Evolutionary conservation across 2,888 invertebrate species (phyloP).

Genomic region (Calliphora vomitoria): DNA sequence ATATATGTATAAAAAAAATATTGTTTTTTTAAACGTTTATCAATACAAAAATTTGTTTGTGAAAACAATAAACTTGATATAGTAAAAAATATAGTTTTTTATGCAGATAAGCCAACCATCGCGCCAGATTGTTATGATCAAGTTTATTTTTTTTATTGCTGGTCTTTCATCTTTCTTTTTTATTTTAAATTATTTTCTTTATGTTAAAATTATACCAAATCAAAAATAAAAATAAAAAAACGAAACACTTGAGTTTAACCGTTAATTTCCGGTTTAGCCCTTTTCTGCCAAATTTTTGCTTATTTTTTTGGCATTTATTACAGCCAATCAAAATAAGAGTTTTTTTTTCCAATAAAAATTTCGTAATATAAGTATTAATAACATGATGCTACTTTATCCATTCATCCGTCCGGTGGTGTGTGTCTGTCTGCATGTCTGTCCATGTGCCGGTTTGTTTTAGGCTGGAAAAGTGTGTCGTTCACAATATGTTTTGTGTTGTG

Average conservation of each 20-base stretch:
- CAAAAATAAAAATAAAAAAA: neutral
- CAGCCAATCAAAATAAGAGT: slow-evolving; percentile 61
- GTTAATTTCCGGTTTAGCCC: slow-evolving; percentile 80
- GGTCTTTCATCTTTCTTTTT: slow-evolving; percentile 19
- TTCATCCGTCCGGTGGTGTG: slow-evolving; percentile 11
- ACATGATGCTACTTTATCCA: slow-evolving; percentile 64
- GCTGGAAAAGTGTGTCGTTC: slow-evolving; percentile 70
- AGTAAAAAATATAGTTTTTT: slow-evolving; percentile 59
- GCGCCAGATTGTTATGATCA: slow-evolving; percentile 63
- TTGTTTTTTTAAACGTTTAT: slow-evolving; percentile 62
- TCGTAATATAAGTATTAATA: slow-evolving; percentile 77
- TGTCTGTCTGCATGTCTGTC: neutral
- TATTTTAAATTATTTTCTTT: slow-evolving; percentile 19
- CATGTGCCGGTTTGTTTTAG: slow-evolving; percentile 44
- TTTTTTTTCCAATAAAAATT: slow-evolving; percentile 74
- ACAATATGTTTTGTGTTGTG: slow-evolving; percentile 51
- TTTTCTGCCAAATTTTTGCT: slow-evolving; percentile 23
- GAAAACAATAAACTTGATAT: slow-evolving; percentile 70
- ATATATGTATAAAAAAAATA: slow-evolving; percentile 39
- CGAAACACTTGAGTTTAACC: slow-evolving; percentile 74
- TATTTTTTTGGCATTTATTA: slow-evolving; percentile 56
- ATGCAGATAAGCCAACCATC: slow-evolving; percentile 70
- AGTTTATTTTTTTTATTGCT: slow-evolving; percentile 41
- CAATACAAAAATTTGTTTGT: slow-evolving; percentile 71
- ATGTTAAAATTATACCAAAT: neutral